A percentile compares a stretch with the other conserved stretches of the same genome.
Conservation (phyloP, 2,888 invertebrate species). For the Coleophora flavipennella region DNA sequence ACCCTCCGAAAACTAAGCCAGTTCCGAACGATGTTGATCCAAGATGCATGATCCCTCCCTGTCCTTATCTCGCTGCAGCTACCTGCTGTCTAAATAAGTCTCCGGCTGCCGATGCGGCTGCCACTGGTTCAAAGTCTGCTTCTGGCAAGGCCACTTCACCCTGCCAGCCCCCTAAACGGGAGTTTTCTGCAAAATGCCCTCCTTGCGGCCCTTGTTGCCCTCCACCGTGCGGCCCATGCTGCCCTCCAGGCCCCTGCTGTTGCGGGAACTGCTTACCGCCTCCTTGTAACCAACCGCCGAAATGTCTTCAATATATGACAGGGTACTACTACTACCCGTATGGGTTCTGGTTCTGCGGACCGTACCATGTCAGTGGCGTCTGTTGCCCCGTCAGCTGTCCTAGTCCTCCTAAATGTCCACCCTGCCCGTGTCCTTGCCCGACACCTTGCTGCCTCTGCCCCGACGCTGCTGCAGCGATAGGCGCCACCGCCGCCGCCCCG, state of each 20-base stretch:
- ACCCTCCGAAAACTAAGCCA: slow-evolving; percentile 21
- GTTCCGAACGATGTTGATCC: not conserved
- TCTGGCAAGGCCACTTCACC: not conserved
- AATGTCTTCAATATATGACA: slow-evolving; percentile 32
- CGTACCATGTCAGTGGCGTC: slow-evolving; percentile 24
- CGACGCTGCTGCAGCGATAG: not conserved
- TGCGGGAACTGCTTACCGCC: slow-evolving; percentile 13
- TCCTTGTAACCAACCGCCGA: slow-evolving; percentile 24
- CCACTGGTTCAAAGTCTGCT: too few relatives aligned
- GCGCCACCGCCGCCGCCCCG: not conserved
- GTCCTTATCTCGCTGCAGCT: not conserved
- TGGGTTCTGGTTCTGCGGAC: slow-evolving; percentile 32
- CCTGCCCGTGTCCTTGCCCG: not conserved
- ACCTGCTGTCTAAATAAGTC: not conserved
- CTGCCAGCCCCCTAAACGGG: slow-evolving; percentile 9
- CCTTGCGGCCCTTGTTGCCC: slow-evolving; percentile 3
- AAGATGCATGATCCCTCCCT: not conserved
- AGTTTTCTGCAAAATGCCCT: slow-evolving; percentile 12
- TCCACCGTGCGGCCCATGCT: slow-evolving; percentile 2
- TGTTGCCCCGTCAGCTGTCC: slow-evolving; percentile 4
- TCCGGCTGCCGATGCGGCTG: not conserved
- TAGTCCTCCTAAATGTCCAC: not conserved
- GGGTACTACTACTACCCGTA: slow-evolving; percentile 39
- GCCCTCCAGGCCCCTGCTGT: slow-evolving; percentile 3
- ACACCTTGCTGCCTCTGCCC: slow-evolving; percentile 5